A percentile compares a stretch with the other conserved stretches of the same genome.
Evolutionary conservation across 2,888 invertebrate species (phyloP).

Genomic region (Cerceris ruficornis): DNA sequence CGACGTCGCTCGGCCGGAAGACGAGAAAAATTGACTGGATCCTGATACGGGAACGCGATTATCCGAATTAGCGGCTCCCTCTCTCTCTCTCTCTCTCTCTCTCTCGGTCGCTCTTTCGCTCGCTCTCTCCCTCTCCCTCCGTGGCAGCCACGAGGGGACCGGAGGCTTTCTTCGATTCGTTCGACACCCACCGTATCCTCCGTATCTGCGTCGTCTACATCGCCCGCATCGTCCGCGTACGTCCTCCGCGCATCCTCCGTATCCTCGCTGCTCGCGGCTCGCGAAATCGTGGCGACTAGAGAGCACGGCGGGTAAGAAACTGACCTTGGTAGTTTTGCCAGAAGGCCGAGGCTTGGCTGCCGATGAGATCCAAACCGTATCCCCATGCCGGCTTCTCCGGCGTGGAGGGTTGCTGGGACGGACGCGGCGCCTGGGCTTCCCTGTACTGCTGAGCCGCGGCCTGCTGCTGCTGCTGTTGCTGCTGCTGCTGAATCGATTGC

Average conservation of each 20-base stretch:
- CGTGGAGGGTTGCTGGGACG: slow-evolving; percentile 80
- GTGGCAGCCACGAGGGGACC: slow-evolving; percentile 13
- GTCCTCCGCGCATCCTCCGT: too few species aligned
- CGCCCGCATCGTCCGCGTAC: too few species aligned
- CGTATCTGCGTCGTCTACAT: too few species aligned
- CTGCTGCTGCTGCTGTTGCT: slow-evolving; percentile 75
- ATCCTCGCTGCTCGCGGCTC: too few species aligned
- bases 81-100: slow-evolving; percentile 49
- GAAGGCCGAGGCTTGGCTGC: slow-evolving; percentile 90
- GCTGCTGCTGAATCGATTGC: slow-evolving; percentile 75
- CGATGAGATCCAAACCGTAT: slow-evolving; percentile 91
- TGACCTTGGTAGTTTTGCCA: slow-evolving; percentile 96
- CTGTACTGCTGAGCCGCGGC: slow-evolving; percentile 81
- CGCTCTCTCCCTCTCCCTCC: slow-evolving; percentile 7
- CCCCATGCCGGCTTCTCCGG: slow-evolving; percentile 85
- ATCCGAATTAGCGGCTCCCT: slow-evolving; percentile 70
- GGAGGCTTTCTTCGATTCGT: not conserved
- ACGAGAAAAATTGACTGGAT: slow-evolving; percentile 80
- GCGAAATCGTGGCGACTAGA: too few species aligned
- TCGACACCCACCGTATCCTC: too few species aligned
- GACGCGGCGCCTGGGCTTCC: slow-evolving; percentile 78
- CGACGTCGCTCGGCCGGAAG: slow-evolving; percentile 73
- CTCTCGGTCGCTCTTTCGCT: slow-evolving; percentile 30
- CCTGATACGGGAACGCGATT: slow-evolving; percentile 79
- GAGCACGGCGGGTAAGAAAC: slow-evolving; percentile 67